phyloP scores from a whole-genome alignment of 1,140 invertebrate species.

The Drosophila kurseongensis region DNA sequence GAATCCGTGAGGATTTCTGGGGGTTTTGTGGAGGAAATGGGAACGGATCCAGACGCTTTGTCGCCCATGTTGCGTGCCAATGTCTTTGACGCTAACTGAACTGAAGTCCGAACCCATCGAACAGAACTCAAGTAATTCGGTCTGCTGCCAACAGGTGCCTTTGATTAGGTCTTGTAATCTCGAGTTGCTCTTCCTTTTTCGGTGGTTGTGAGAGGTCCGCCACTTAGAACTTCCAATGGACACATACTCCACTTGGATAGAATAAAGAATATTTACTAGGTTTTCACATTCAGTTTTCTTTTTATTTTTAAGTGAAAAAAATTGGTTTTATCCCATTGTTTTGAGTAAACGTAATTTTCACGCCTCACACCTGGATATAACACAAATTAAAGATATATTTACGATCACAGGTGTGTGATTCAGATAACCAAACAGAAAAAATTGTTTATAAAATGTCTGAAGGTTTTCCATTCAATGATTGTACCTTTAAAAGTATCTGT shows the following conservation, averaged over 20 bases:
- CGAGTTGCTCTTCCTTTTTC: constrained; percentile 20
- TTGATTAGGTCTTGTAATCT: constrained; percentile 47
- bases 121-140: constrained; percentile 7
- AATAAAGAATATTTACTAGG: neutral
- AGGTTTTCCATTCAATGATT: neutral
- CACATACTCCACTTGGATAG: neutral
- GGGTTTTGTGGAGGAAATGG: constrained; percentile 12
- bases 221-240: neutral
- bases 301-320: constrained; percentile 2
- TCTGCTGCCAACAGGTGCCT: constrained; percentile 25
- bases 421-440: constrained; percentile 19
- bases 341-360: constrained; percentile 4
- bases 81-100: constrained; percentile 48
- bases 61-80: constrained; percentile 69
- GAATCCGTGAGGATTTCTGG: constrained; percentile 8
- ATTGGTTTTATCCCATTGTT: constrained; percentile 1
- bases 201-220: neutral
- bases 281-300: too few relatives aligned
- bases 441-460: neutral
- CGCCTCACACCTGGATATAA: constrained; percentile 14
- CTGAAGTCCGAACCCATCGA: constrained; percentile 27
- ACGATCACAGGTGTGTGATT: constrained; percentile 26
- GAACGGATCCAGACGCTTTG: constrained; percentile 57
- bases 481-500: too few relatives aligned
- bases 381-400: constrained; percentile 33